A percentile compares a stretch with the other conserved stretches of the same genome.
Conservation (phyloP, 2,888 invertebrate genomes). For the Tholera decimalis region DNA sequence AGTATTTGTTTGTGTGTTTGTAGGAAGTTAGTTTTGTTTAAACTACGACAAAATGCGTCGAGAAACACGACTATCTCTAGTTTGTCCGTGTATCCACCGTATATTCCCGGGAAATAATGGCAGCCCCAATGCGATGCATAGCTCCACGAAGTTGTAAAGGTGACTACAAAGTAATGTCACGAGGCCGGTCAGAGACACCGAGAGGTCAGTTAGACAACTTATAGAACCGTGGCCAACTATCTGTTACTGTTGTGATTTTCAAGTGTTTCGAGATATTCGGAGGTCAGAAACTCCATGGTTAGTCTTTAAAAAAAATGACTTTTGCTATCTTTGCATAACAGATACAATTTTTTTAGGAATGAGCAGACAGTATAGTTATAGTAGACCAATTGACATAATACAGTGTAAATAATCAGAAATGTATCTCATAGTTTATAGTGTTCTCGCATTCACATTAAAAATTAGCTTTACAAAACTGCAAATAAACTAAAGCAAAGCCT, state of each 20-base stretch:
- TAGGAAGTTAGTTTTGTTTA: slow-evolving; percentile 10
- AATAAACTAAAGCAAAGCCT: too few species aligned
- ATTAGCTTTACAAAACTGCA: too few species aligned
- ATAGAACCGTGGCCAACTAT: slow-evolving; percentile 11
- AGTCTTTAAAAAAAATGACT: too few species aligned
- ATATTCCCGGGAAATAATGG: slow-evolving; percentile 48
- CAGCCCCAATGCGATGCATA: slow-evolving; percentile 22
- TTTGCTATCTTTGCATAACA: too few species aligned
- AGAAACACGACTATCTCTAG: not conserved
- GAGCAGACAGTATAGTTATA: too few species aligned
- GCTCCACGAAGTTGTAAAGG: slow-evolving; percentile 29
- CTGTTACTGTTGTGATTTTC: not conserved
- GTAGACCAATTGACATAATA: too few species aligned
- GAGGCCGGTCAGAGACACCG: not conserved
- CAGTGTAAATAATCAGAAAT: too few species aligned
- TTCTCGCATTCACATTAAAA: too few species aligned
- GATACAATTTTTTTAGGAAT: too few species aligned
- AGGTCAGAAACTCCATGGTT: too few species aligned
- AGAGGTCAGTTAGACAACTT: slow-evolving; percentile 15
- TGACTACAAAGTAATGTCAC: slow-evolving; percentile 32
- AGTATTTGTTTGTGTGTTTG: not conserved
- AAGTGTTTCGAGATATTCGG: too few species aligned
- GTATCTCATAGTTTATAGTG: too few species aligned
- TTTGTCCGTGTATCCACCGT: slow-evolving; percentile 13
- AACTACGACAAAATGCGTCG: not conserved